Conservation (phyloP, 2,113 vertebrate species). For the Rissa tridactyla region DNA sequence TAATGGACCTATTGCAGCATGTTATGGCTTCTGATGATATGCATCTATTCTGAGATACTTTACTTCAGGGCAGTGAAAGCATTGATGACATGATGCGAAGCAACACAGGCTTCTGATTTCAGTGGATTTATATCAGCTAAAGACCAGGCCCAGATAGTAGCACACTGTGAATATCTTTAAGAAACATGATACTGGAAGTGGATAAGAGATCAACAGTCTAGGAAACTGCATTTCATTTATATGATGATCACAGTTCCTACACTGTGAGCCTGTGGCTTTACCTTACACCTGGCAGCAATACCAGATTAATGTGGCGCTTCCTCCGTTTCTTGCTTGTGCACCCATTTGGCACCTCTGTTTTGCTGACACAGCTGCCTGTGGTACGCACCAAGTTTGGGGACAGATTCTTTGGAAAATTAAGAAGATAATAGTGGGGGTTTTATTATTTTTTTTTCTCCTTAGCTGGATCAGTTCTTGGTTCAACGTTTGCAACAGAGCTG, state of each 20-base stretch:
- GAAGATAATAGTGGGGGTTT: neutral
- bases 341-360: neutral
- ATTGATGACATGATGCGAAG: neutral
- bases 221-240: neutral
- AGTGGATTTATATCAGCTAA: neutral
- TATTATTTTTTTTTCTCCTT: neutral
- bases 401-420: neutral
- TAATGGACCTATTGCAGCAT: neutral
- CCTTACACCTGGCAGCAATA: neutral
- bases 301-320: neutral
- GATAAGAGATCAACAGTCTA: neutral
- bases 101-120: neutral
- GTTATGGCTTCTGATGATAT: neutral
- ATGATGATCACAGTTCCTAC: neutral
- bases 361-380: neutral
- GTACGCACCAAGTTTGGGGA: neutral
- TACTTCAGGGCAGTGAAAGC: neutral
- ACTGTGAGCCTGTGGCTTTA: neutral
- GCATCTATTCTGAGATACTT: neutral
- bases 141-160: neutral
- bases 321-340: neutral
- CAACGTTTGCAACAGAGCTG: neutral
- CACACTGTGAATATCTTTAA: neutral
- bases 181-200: neutral
- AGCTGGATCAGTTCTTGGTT: neutral